phyloP scores from a whole-genome alignment of 2,888 invertebrate genomes.

The Cataglyphis altisquamis region DNA sequence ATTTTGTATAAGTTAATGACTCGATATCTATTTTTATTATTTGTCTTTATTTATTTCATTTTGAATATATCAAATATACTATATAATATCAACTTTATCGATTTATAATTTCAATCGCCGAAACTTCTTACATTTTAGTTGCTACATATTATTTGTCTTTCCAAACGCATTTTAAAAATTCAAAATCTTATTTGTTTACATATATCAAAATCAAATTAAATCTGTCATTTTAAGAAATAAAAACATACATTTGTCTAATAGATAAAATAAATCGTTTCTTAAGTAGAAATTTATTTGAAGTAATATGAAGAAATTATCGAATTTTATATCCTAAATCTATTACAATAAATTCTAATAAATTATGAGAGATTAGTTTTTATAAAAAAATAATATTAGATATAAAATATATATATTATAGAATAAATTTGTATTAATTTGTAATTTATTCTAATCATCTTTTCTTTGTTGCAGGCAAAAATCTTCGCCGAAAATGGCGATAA shows the following conservation, averaged over 20 bases:
- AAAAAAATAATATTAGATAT: no score
- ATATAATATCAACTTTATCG: neutral
- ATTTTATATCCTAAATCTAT: neutral
- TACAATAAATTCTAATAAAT: neutral
- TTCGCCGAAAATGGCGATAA: constrained; percentile 72
- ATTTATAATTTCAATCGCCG: constrained; percentile 4
- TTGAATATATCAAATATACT: neutral
- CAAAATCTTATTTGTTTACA: neutral
- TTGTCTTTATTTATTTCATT: neutral
- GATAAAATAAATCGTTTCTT: constrained; percentile 12
- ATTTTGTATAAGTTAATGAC: neutral
- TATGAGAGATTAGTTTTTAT: no score
- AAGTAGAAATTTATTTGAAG: neutral
- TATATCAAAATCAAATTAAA: constrained; percentile 17
- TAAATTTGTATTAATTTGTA: neutral
- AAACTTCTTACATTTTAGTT: constrained; percentile 32
- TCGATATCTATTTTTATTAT: neutral
- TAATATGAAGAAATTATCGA: constrained; percentile 44
- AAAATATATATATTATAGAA: neutral
- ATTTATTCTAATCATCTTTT: neutral
- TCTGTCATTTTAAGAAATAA: constrained; percentile 8
- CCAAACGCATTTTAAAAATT: neutral
- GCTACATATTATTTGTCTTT: neutral
- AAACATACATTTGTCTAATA: neutral
- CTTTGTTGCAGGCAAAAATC: constrained; percentile 38